Percentiles rank a stretch among this genome's conserved stretches.
Conservation (phyloP, 2,113 vertebrate genomes). For the Aspiorhynchus laticeps region DNA sequence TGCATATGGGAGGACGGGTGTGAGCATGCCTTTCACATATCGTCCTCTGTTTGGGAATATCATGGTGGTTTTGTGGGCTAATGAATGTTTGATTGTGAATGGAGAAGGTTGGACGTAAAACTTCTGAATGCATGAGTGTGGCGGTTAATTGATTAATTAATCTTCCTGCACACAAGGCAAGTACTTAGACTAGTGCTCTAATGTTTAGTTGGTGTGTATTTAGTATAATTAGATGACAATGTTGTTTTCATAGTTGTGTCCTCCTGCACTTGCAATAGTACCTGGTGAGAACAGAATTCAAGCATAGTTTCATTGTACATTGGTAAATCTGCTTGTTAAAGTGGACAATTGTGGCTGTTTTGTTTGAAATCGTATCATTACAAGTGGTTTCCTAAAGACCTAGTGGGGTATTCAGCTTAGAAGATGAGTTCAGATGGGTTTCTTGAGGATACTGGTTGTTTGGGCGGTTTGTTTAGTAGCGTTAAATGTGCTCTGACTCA, state of each 20-base stretch:
- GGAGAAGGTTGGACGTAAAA: conserved; percentile 6
- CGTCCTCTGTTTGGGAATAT: not conserved
- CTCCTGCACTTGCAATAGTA: not conserved
- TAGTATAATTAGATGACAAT: not conserved
- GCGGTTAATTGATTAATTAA: conserved; percentile 10
- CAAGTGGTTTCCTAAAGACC: not conserved
- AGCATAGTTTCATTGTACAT: not conserved
- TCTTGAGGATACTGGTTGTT: not conserved
- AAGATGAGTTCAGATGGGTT: not conserved
- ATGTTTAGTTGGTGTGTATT: not conserved
- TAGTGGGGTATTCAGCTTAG: not conserved
- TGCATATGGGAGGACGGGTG: conserved; percentile 43
- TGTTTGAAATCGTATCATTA: not conserved
- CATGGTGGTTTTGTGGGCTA: not conserved
- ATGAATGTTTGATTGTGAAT: not conserved
- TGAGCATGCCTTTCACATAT: conserved; percentile 3
- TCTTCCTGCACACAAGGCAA: conserved; percentile 35
- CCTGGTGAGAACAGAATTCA: conserved; percentile 36
- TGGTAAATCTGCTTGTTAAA: not conserved
- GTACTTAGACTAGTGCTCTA: conserved; percentile 17
- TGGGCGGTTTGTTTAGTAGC: not conserved
- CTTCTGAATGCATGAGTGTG: not conserved
- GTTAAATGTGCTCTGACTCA: conserved; percentile 36
- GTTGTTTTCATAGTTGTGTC: not conserved
- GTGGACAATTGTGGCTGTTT: not conserved